phyloP scores from a whole-genome alignment of 2,888 invertebrate genomes.

The Eupithecia exiguata region DNA sequence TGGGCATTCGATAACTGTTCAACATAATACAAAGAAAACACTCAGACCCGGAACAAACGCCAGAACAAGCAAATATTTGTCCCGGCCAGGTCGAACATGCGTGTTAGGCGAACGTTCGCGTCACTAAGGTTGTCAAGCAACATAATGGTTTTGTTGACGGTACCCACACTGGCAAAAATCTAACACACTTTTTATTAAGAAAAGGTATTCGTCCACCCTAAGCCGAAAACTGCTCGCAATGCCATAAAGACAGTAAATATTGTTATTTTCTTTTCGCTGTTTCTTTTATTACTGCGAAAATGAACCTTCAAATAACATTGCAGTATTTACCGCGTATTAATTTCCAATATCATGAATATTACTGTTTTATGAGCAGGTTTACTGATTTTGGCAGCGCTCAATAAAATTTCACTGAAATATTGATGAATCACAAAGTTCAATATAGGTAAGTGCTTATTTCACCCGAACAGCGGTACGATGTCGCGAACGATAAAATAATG shows the following conservation, averaged over 20 bases:
- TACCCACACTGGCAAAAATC: neutral
- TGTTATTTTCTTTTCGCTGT: constrained; percentile 39
- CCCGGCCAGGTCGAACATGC: neutral
- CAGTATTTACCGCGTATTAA: constrained; percentile 31
- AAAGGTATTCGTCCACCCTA: constrained; percentile 9
- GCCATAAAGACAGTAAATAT: constrained; percentile 37
- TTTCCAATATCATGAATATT: constrained; percentile 30
- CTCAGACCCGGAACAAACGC: neutral
- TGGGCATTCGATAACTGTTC: neutral
- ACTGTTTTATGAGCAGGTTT: constrained; percentile 25
- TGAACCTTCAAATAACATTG: constrained; percentile 33
- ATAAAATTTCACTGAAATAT: constrained; percentile 12
- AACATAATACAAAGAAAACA: neutral
- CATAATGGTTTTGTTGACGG: neutral
- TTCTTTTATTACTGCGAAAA: constrained; percentile 36
- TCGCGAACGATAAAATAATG: neutral
- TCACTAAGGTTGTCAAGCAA: neutral
- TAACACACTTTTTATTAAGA: constrained; percentile 7
- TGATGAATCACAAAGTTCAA: constrained; percentile 15
- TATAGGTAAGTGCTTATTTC: neutral
- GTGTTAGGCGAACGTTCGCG: neutral
- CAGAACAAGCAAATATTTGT: neutral
- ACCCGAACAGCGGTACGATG: neutral
- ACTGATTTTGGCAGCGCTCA: constrained; percentile 16
- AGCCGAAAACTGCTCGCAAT: constrained; percentile 44